Evolutionary conservation across 1,140 invertebrate genomes (phyloP).

Genomic region (Diabrotica undecimpunctata): DNA sequence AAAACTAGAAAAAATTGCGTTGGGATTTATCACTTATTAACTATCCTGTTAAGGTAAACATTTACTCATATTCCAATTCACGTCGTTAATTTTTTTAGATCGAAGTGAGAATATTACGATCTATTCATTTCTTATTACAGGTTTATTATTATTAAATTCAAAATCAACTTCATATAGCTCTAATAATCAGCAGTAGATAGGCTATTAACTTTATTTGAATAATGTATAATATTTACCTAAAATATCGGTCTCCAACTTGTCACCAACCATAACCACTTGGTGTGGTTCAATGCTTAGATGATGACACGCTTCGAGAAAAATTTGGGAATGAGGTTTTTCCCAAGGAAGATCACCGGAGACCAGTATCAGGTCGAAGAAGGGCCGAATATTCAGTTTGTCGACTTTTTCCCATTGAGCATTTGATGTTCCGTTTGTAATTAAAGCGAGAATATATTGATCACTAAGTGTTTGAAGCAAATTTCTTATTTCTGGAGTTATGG

Average conservation of each 20-base stretch:
- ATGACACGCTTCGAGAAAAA: conserved; percentile 74
- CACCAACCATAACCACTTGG: conserved; percentile 80
- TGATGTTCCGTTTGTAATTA: conserved; percentile 82
- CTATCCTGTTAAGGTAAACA: no score
- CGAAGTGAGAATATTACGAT: no score
- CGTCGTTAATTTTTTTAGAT: no score
- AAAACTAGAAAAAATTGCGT: no score
- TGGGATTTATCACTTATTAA: no score
- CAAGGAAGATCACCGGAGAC: conserved; percentile 78
- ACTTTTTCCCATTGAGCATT: conserved; percentile 85
- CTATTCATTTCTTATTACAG: no score
- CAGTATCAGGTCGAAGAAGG: conserved; percentile 74
- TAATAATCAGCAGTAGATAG: no score
- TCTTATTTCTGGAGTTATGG: conserved; percentile 60
- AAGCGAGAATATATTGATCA: conserved; percentile 67
- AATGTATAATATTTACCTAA: conserved; percentile 53
- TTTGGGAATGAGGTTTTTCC: conserved; percentile 77
- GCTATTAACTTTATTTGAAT: background rate
- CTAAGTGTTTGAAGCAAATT: conserved; percentile 62
- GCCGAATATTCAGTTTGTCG: conserved; percentile 58
- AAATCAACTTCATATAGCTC: no score
- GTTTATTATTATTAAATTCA: no score
- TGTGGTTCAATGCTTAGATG: conserved; percentile 65
- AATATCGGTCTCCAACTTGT: conserved; percentile 82
- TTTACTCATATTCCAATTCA: no score